phyloP scores from a whole-genome alignment of 2,888 invertebrate genomes.

The Conomelus anceps region DNA sequence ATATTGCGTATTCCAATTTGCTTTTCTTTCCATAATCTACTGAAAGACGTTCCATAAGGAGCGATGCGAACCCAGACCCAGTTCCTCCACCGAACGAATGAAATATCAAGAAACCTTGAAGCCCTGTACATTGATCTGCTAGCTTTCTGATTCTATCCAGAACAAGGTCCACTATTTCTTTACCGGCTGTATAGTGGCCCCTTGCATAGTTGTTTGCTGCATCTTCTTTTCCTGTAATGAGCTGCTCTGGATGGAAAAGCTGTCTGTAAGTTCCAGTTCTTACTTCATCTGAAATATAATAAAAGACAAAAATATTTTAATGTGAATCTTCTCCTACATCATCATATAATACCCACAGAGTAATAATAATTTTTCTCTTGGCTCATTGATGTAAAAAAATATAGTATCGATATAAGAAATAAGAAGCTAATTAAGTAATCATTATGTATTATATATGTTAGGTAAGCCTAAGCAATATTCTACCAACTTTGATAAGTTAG shows the following conservation, averaged over 20 bases:
- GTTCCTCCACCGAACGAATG: conserved; percentile 57
- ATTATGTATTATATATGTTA: too few species aligned
- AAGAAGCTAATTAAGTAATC: too few species aligned
- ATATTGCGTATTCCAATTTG: conserved; percentile 62
- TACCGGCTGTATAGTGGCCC: conserved; percentile 60
- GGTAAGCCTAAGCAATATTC: too few species aligned
- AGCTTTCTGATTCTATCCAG: conserved; percentile 54
- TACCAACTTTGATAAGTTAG: too few species aligned
- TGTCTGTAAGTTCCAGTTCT: conserved; percentile 76
- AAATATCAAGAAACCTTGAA: conserved; percentile 56
- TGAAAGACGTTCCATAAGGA: conserved; percentile 58
- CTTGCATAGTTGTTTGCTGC: conserved; percentile 64
- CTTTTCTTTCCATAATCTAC: conserved; percentile 62
- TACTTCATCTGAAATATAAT: conserved; percentile 69
- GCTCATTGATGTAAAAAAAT: too few species aligned
- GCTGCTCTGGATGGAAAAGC: conserved; percentile 60
- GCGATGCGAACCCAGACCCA: conserved; percentile 58
- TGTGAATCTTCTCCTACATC: too few species aligned
- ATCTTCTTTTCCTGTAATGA: conserved; percentile 62
- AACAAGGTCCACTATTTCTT: conserved; percentile 52
- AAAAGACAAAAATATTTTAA: too few species aligned
- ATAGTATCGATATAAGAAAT: too few species aligned
- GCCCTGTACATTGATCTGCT: conserved; percentile 52
- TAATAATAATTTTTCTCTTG: too few species aligned
- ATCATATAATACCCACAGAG: too few species aligned